These are phyloP conservation scores for Pogonocherus hispidulus DNA, from an alignment of 2,888 invertebrate species.

Conservation along the genomic window DNA sequence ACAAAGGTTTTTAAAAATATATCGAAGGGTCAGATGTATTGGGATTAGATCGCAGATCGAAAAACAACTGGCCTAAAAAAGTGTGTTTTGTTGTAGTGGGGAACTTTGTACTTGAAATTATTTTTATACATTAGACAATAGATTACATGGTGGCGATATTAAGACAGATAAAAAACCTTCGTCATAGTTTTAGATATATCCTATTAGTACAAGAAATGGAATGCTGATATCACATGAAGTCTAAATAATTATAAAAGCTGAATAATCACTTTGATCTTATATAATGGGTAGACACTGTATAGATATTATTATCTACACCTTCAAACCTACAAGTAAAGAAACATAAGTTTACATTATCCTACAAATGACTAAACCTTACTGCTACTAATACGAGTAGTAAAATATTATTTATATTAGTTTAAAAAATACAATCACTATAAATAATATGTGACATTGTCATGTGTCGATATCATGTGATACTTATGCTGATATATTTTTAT, in stretches of 20 bases:
- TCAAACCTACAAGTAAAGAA: background rate
- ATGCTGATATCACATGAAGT: background rate
- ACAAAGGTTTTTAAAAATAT: conserved; percentile 47
- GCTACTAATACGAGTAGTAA: background rate
- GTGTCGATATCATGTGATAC: too few relatives aligned
- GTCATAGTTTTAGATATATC: conserved; percentile 34
- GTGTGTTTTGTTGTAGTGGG: conserved; percentile 47
- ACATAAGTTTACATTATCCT: background rate
- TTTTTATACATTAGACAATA: conserved; percentile 49
- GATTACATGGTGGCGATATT: conserved; percentile 30
- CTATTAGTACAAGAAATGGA: conserved; percentile 25
- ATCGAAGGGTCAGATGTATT: conserved; percentile 52
- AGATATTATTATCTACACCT: too few relatives aligned
- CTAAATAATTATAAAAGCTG: background rate
- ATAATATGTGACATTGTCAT: too few relatives aligned
- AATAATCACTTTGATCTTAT: background rate
- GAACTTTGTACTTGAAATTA: conserved; percentile 51
- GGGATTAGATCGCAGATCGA: conserved; percentile 51
- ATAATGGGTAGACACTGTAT: too few relatives aligned
- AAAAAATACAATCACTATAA: background rate
- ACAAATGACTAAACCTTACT: background rate
- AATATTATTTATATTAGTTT: background rate
- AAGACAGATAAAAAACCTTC: conserved; percentile 23
- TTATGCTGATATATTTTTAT: conserved; percentile 30
- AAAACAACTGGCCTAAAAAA: conserved; percentile 57